Conservation (phyloP, 2,888 invertebrate species). For the Pherbina coryleti region DNA sequence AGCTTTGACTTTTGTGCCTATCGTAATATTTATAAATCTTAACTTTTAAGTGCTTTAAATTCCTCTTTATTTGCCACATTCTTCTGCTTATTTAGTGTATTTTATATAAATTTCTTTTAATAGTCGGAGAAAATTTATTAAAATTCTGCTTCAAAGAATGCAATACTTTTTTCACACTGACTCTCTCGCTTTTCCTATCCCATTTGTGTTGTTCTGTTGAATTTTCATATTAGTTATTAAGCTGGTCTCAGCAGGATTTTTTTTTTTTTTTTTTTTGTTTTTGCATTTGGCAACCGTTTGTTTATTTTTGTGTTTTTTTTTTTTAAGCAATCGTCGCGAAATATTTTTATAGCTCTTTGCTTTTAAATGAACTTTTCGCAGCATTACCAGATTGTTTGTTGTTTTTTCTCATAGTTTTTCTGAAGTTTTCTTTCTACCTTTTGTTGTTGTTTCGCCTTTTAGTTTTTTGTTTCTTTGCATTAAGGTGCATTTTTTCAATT, state of each 20-base stretch:
- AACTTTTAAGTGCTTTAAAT: background rate
- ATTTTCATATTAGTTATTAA: background rate
- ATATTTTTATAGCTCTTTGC: slow-evolving; percentile 9
- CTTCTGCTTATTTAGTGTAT: background rate
- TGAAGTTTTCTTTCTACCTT: background rate
- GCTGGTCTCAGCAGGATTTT: background rate
- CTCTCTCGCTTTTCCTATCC: background rate
- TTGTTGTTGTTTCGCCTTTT: background rate
- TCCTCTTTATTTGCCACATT: background rate
- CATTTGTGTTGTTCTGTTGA: background rate
- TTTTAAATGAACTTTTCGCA: background rate
- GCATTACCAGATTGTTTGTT: slow-evolving; percentile 11
- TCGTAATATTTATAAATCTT: background rate
- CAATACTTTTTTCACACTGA: background rate
- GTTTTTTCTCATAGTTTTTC: background rate
- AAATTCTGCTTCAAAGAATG: background rate
- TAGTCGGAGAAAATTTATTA: background rate
- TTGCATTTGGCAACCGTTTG: background rate
- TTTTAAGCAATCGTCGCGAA: slow-evolving; percentile 11
- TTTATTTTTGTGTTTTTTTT: background rate
- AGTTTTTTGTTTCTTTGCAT: background rate
- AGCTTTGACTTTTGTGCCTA: background rate
- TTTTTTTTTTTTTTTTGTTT: background rate
- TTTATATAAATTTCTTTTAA: background rate
- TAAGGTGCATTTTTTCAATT: slow-evolving; percentile 15